Evolutionary conservation across 1,140 invertebrate species (phyloP).

Genomic region (Sarcophaga peregrina): DNA sequence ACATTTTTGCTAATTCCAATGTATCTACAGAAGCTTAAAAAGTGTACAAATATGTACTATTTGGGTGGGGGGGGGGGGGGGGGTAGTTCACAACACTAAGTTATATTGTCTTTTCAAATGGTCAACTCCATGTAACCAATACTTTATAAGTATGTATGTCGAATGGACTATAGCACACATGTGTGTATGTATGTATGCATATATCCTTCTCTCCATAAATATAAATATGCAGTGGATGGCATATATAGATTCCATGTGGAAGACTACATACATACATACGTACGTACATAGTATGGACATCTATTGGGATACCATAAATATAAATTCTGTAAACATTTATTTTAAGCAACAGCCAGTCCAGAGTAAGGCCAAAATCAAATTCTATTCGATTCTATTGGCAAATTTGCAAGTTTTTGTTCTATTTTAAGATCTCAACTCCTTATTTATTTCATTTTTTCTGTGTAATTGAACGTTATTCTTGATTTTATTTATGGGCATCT

Average conservation of each 20-base stretch:
- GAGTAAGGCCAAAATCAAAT: too few species aligned
- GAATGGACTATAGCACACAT: not conserved
- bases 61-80: too few species aligned
- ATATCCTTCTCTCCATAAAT: too few species aligned
- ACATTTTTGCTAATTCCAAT: not conserved
- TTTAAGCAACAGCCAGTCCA: constrained; percentile 25
- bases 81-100: too few species aligned
- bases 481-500: constrained; percentile 35
- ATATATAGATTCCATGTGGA: not conserved
- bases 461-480: not conserved
- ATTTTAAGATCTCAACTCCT: not conserved
- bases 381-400: constrained; percentile 24
- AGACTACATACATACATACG: not conserved
- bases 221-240: not conserved
- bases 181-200: not conserved
- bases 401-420: constrained; percentile 22
- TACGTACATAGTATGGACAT: not conserved
- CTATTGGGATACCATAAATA: constrained; percentile 31
- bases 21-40: not conserved
- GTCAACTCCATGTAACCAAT: not conserved
- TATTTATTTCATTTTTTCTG: not conserved
- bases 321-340: constrained; percentile 38
- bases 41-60: not conserved
- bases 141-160: not conserved
- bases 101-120: too few species aligned